Evolutionary conservation across 2,888 invertebrate genomes (phyloP), one percentile per base, ranked within the genome.

Genomic region (Spilosoma lubricipeda): DNA sequence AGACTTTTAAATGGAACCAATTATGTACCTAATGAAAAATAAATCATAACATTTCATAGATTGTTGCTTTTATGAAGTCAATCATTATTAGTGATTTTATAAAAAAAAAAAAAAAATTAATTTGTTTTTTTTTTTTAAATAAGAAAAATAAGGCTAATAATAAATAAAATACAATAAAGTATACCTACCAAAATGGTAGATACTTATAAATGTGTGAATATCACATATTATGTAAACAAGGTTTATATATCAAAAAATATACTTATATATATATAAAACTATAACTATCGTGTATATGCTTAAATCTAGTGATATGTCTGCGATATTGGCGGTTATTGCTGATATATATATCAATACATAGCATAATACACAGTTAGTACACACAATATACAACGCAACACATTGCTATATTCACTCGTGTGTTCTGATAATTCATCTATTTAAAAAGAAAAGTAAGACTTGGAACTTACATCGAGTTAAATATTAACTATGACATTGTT

Each of bases 271-370:
- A 3, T 42, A 76, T 80, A 88, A 88, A 89, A 88, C 86, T 89
- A 91, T 83, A 85, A 79, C 80, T 82, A 87, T 89, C 87, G 86
- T 89, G 88, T 89, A 87, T 91, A 88, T 88, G 82, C 92, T 92
- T 93, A 93, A 64, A 39, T 48, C 92, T 95, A 95, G 86, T 95
- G 95, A 95, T 95, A 95, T 95, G 95, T 95, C 82, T 94, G 91
- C 83, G 94, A 94, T 94, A 93, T 90, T 89, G 95, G 94, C 93
- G 86, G 84, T 93, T 93, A 94, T 92, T 93, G 91, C 93, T 94
- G 88, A 90, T 83, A 86, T 85, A 86, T 85, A 84, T 80, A 84
- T 80, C 79, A 78, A 79, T 85, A 83, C 76, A 80, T 75, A 82
- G 75, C 82, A 79, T 86, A 86, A 78, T 84, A 85, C 83, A 88